Conservation (phyloP, 1,140 invertebrate genomes). For the Proales similis region DNA sequence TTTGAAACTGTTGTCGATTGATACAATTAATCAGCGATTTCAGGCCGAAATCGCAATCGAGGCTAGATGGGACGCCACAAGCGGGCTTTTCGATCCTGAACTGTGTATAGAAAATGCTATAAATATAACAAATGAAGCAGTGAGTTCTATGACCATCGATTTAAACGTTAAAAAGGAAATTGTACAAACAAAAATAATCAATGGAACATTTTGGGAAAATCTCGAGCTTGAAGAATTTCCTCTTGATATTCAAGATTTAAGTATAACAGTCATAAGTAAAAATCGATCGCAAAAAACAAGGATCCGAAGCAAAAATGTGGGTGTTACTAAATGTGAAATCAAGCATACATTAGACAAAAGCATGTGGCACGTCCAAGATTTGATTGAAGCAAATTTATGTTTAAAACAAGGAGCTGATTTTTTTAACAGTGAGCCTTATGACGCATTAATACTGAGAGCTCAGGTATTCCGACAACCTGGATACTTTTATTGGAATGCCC, state of each 20-base stretch:
- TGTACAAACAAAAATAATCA: slow-evolving; percentile 2
- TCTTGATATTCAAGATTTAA: slow-evolving; percentile 33
- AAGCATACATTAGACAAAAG: slow-evolving; percentile 27
- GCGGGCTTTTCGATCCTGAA: slow-evolving; percentile 6
- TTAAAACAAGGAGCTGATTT: slow-evolving; percentile 4
- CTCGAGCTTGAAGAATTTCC: slow-evolving; percentile 34
- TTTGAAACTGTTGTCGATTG: no score
- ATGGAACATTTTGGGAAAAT: slow-evolving; percentile 38
- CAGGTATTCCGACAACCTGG: slow-evolving; percentile 25
- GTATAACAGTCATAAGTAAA: slow-evolving; percentile 4
- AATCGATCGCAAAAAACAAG: slow-evolving; percentile 10
- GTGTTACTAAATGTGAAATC: background rate
- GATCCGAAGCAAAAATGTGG: background rate
- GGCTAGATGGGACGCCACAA: slow-evolving; percentile 17
- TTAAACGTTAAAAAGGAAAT: background rate
- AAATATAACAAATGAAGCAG: slow-evolving; percentile 17
- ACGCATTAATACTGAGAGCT: slow-evolving; percentile 1
- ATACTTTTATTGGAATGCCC: slow-evolving; percentile 30
- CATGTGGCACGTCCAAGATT: slow-evolving; percentile 27
- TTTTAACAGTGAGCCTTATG: background rate
- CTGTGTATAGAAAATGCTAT: slow-evolving; percentile 23
- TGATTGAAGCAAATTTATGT: slow-evolving; percentile 5
- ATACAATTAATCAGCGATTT: slow-evolving; percentile 35
- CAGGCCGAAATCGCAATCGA: slow-evolving; percentile 29
- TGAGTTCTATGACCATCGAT: slow-evolving; percentile 9